These are phyloP conservation scores for Cossypha heuglini DNA, from an alignment of 2,797 vertebrate genomes.

Conservation along the genomic window DNA sequence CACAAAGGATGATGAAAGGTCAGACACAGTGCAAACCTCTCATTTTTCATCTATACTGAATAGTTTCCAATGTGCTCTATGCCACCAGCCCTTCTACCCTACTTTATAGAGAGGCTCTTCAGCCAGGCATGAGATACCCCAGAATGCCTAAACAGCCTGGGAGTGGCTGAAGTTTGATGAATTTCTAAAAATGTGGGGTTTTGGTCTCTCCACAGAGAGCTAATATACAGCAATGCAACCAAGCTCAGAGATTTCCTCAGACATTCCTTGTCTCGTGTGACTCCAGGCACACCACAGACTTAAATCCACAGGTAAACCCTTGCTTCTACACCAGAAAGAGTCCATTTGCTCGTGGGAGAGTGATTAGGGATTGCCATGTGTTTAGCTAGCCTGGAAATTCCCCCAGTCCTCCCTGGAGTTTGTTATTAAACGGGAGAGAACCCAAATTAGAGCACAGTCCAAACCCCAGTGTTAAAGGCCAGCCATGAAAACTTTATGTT, in stretches of 20 bases:
- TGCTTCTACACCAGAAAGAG: not conserved
- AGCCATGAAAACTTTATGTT: not conserved
- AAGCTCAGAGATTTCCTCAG: not conserved
- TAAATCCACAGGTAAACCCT: not conserved
- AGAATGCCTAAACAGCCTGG: not conserved
- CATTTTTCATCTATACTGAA: not conserved
- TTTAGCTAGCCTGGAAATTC: not conserved
- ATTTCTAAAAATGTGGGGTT: not conserved
- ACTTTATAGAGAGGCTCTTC: not conserved
- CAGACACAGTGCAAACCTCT: not conserved
- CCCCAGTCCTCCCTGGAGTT: not conserved
- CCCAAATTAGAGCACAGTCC: not conserved
- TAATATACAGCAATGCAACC: not conserved
- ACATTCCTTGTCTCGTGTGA: not conserved
- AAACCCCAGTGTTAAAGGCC: not conserved
- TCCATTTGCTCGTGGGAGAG: not conserved
- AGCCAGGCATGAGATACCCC: not conserved
- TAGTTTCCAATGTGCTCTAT: not conserved
- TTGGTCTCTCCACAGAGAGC: not conserved
- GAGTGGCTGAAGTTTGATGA: not conserved
- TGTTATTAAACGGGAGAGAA: not conserved
- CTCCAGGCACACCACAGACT: not conserved
- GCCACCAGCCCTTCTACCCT: not conserved
- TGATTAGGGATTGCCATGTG: not conserved
- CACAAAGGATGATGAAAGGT: not conserved